Evolutionary conservation across 1,140 invertebrate genomes (phyloP).

Genomic region (Drosophila asahinai): DNA sequence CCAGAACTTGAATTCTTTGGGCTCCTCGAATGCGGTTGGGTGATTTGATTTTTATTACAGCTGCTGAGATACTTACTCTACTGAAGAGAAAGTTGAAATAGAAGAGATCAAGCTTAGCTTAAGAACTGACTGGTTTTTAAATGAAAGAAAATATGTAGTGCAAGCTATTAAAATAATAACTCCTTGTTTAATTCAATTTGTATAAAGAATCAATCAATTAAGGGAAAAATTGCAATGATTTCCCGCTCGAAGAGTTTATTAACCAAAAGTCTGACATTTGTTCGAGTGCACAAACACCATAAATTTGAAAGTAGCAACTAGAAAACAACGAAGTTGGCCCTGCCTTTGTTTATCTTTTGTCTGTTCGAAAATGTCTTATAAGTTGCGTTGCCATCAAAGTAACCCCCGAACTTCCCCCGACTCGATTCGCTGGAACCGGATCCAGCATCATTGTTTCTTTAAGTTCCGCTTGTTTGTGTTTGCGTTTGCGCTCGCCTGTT

Average conservation of each 20-base stretch:
- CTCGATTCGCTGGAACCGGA: conserved; percentile 17
- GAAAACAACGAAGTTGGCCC: conserved; percentile 21
- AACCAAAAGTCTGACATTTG: conserved; percentile 4
- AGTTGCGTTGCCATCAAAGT: conserved; percentile 46
- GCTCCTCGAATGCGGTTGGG: conserved; percentile 35
- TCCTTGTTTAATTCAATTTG: no score
- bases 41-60: conserved; percentile 49
- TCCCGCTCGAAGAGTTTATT: not conserved
- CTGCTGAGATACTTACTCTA: conserved; percentile 3
- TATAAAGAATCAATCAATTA: not conserved
- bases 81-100: not conserved
- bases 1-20: conserved; percentile 34
- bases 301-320: conserved; percentile 47
- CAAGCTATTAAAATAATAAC: no score
- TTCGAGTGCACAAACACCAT: conserved; percentile 27
- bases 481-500: conserved; percentile 20
- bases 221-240: no score
- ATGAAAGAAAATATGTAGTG: not conserved
- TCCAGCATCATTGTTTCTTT: conserved; percentile 44
- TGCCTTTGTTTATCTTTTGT: conserved; percentile 51
- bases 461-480: conserved; percentile 58
- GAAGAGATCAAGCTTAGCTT: no score
- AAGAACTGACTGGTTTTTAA: no score
- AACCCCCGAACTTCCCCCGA: conserved; percentile 18
- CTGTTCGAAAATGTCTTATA: conserved; percentile 55